Conservation (phyloP, 1,140 invertebrate genomes). For the Sipha flava region DNA sequence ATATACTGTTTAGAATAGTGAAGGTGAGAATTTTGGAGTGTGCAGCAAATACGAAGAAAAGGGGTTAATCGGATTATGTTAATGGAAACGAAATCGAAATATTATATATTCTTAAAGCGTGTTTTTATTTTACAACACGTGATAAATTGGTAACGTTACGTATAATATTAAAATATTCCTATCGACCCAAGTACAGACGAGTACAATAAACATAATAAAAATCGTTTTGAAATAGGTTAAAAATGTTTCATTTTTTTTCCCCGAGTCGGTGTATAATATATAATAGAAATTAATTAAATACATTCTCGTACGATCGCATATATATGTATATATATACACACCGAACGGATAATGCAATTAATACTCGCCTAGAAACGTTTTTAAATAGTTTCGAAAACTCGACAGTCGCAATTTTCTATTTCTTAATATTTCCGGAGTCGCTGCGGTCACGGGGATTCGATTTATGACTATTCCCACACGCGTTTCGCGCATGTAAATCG, state of each 20-base stretch:
- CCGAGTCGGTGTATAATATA: neutral
- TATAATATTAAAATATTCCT: neutral
- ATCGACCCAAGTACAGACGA: neutral
- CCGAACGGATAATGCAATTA: neutral
- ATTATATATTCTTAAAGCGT: neutral
- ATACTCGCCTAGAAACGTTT: neutral
- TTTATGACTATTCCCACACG: conserved; percentile 1
- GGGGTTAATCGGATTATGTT: neutral
- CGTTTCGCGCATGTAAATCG: neutral
- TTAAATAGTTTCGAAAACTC: neutral
- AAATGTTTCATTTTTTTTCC: neutral
- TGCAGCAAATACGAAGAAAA: neutral
- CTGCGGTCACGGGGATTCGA: neutral
- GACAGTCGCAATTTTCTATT: neutral
- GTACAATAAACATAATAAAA: neutral
- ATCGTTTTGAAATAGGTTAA: neutral
- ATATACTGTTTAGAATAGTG: no score
- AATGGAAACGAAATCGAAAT: neutral
- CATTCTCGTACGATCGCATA: no score
- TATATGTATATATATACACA: neutral
- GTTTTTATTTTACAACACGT: neutral
- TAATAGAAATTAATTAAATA: neutral
- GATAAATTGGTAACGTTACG: neutral
- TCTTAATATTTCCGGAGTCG: conserved; percentile 15
- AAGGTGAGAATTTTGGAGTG: neutral